Percentiles rank a stretch among this genome's conserved stretches.
Evolutionary conservation across 2,888 invertebrate genomes (phyloP).

Genomic region (Hetaerina titia): DNA sequence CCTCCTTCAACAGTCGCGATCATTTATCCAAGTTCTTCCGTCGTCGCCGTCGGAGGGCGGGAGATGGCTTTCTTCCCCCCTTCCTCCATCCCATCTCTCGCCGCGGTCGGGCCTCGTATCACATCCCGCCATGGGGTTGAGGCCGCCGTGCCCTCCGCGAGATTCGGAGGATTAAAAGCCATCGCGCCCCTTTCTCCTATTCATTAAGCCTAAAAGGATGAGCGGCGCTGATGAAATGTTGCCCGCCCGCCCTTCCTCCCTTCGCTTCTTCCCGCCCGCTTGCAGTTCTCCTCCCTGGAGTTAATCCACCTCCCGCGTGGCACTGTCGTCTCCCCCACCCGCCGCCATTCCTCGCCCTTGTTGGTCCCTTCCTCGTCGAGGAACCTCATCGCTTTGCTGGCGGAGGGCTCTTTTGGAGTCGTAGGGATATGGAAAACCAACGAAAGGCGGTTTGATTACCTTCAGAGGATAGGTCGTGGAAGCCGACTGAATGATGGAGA

Average conservation of each 20-base stretch:
- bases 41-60: too few relatives aligned
- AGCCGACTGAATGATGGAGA: too few relatives aligned
- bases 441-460: too few relatives aligned
- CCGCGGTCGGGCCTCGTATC: neutral
- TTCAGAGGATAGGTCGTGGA: too few relatives aligned
- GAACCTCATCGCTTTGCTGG: neutral
- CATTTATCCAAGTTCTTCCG: too few relatives aligned
- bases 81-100: neutral
- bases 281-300: neutral
- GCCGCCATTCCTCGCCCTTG: neutral
- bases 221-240: neutral
- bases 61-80: neutral
- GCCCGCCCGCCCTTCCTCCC: neutral
- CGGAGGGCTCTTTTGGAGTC: neutral
- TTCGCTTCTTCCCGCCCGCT: neutral
- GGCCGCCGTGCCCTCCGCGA: slow-evolving; percentile 24
- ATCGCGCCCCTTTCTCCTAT: neutral
- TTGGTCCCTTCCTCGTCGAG: neutral
- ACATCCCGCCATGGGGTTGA: neutral
- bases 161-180: slow-evolving; percentile 32
- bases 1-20: too few relatives aligned
- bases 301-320: neutral
- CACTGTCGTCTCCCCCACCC: neutral
- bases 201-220: slow-evolving; percentile 48
- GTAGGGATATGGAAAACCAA: neutral